Base-by-base conservation (phyloP, 2,888 invertebrate species). In the Metacarcinus magister region DNA sequence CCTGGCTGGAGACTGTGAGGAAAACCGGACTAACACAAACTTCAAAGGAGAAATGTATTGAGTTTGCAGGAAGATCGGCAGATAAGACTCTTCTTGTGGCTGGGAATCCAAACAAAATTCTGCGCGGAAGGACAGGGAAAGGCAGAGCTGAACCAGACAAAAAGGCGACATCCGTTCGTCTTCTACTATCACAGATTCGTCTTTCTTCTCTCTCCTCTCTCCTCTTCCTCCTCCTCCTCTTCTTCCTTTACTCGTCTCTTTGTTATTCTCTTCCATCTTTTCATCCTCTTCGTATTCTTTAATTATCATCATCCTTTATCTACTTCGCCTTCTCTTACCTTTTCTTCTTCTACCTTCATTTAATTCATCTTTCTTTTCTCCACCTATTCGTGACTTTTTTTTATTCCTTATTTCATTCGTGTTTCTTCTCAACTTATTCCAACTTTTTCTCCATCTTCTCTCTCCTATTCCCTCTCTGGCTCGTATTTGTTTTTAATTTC, bases 41-140 rank as follows among this genome's bases (percentile, higher is more conserved):
- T 32, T 82, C 82, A 82, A 82, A 82, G 82, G 82, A 82, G 82
- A 82, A 82, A 82, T 82, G 82, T 82, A 82, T 82, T 82, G 82
- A 82, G 82, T 82, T 82, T 82, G 82, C 82, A 82, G 32, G 82
- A 82, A 82, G 82, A 82, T 82, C 82, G 32, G 32, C 32, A 82
- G 82, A 82, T 82, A 82, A 82, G 82, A 28, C 82, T 82, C 82
- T 82, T 82, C 82, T 28, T 82, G 28, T 7, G 82, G 82, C 32
- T 32, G 8, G 82, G 82, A 82, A 82, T 82, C 82, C 82, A 82
- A 82, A 82, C 82, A 82, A 82, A 82, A 82, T 82, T 32, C 82
- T 10, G 10, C 32, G 7, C 82, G 28, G 32, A 32, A 32, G 10
- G 82, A 32, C 8, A 32, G 13, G n/a, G 32, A 82, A 82, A 82